phyloP scores from a whole-genome alignment of 2,113 vertebrate species.

The Phyllopteryx taeniolatus region DNA sequence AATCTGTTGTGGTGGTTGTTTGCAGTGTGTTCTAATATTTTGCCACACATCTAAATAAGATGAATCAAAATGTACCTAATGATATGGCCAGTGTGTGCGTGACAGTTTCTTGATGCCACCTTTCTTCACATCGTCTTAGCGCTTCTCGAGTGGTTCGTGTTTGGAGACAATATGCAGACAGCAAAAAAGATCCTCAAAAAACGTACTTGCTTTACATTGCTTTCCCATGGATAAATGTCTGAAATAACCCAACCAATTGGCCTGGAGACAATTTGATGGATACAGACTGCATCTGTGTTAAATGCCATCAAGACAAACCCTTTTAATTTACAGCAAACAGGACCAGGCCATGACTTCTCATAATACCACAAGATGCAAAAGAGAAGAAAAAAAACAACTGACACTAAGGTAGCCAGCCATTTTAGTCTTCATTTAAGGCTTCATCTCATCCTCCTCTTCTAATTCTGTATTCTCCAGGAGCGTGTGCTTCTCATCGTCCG shows the following conservation, averaged over 20 bases:
- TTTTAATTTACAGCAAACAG: neutral
- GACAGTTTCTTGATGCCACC: no score
- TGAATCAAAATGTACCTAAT: no score
- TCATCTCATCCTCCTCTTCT: slow-evolving; percentile 45
- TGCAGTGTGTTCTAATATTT: neutral
- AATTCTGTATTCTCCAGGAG: slow-evolving; percentile 65
- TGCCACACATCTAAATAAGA: neutral
- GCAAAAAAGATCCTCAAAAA: no score
- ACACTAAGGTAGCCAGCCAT: neutral
- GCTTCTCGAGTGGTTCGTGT: no score
- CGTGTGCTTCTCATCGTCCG: slow-evolving; percentile 70
- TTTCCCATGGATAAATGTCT: no score
- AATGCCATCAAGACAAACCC: slow-evolving; percentile 3
- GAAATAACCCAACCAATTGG: no score
- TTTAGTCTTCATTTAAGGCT: slow-evolving; percentile 28
- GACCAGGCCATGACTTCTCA: neutral
- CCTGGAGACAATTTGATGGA: no score
- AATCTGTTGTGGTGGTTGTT: neutral
- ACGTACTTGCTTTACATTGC: no score
- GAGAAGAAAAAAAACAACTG: slow-evolving; percentile 29
- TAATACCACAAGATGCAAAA: neutral
- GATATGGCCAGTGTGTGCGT: no score
- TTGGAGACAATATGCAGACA: no score
- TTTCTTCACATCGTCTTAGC: no score
- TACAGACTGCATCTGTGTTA: neutral